Evolutionary conservation across 2,113 vertebrate species (phyloP).

Genomic region (Actinemys pallida): DNA sequence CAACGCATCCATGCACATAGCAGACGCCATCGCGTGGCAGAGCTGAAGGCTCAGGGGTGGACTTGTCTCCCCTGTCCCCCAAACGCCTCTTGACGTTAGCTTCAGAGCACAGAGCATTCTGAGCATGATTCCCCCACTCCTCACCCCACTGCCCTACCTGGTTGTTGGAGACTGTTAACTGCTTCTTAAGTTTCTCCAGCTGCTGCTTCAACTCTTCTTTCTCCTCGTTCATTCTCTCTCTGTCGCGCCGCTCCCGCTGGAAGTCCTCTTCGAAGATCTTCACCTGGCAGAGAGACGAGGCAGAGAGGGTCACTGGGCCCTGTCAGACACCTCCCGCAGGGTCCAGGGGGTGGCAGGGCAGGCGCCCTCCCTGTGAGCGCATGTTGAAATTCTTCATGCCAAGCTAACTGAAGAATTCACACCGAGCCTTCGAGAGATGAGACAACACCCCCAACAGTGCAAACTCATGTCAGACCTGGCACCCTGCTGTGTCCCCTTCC

Average conservation of each 20-base stretch:
- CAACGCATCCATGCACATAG: neutral
- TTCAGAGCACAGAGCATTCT: too few species aligned
- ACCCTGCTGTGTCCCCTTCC: too few species aligned
- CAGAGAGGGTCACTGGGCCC: neutral
- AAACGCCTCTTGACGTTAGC: neutral
- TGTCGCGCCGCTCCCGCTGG: slow-evolving; percentile 93
- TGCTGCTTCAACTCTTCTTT: slow-evolving; percentile 96
- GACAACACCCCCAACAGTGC: neutral
- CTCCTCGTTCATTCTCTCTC: slow-evolving; percentile 98
- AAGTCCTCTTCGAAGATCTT: slow-evolving; percentile 99
- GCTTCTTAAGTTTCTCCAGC: slow-evolving; percentile 92
- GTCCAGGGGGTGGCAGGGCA: neutral
- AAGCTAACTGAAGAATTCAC: neutral
- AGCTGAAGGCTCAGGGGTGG: neutral
- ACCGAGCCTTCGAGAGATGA: neutral
- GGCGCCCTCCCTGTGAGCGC: rapidly evolving
- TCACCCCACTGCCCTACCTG: slow-evolving; percentile 80
- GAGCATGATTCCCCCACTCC: rapidly evolving
- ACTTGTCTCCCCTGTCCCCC: neutral
- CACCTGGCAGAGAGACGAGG: slow-evolving; percentile 80
- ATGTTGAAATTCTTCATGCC: neutral
- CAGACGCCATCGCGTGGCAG: neutral
- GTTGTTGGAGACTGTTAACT: slow-evolving; percentile 89
- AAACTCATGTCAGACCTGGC: neutral
- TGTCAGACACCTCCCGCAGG: neutral